A percentile compares a stretch with the other conserved stretches of the same genome.
Evolutionary conservation across 2,797 vertebrate species (phyloP).

Genomic region (Rhodeus uyekii): DNA sequence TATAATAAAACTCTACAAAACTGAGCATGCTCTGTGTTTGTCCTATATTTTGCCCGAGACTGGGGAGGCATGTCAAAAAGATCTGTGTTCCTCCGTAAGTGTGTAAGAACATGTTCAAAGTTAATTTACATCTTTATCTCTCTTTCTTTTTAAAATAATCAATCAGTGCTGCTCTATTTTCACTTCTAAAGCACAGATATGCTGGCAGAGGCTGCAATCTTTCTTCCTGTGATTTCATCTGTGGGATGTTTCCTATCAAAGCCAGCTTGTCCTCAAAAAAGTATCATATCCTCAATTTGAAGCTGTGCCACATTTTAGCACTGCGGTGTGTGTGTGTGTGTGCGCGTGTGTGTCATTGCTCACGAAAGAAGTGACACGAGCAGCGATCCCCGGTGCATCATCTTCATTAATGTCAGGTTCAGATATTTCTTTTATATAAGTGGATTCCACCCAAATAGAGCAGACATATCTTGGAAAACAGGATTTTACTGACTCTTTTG

Average conservation of each 20-base stretch:
- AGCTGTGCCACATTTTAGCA: conserved; percentile 29
- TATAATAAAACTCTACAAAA: conserved; percentile 3
- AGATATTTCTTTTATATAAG: conserved; percentile 30
- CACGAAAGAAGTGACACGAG: neutral
- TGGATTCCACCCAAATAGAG: conserved; percentile 18
- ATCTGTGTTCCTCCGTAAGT: conserved; percentile 21
- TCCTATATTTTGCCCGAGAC: conserved; percentile 35
- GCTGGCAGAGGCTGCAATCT: conserved; percentile 44
- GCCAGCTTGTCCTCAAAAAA: conserved; percentile 40
- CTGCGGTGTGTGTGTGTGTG: neutral
- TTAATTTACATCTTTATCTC: conserved; percentile 50
- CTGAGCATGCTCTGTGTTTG: conserved; percentile 7
- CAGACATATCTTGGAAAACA: neutral
- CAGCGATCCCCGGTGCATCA: conserved; percentile 31
- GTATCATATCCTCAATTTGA: conserved; percentile 41
- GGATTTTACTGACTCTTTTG: conserved; percentile 12
- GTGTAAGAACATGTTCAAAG: conserved; percentile 32
- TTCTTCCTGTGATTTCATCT: conserved; percentile 44
- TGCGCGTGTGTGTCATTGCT: neutral
- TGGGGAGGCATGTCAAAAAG: conserved; percentile 22
- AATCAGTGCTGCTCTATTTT: conserved; percentile 50
- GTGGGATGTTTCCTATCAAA: conserved; percentile 52
- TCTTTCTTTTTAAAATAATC: conserved; percentile 51
- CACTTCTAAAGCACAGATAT: conserved; percentile 38
- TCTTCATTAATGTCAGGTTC: conserved; percentile 27